A percentile compares a stretch with the other conserved stretches of the same genome.
These are phyloP conservation scores for Microcebus lehilahytsara DNA, from an alignment of 2,113 vertebrate genomes.

Conservation along the genomic window DNA sequence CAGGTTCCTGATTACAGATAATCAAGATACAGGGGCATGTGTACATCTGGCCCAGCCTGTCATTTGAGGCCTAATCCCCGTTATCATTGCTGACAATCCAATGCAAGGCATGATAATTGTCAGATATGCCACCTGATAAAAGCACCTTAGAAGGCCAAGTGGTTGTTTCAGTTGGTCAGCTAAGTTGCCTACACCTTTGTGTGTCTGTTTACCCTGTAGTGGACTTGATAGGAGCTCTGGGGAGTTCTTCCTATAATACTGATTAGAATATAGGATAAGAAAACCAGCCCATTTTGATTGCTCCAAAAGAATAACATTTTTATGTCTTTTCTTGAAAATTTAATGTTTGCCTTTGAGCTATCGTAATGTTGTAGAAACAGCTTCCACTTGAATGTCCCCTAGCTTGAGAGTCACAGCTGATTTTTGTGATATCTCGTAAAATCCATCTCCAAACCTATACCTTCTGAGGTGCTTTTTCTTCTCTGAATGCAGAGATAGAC, in stretches of 20 bases:
- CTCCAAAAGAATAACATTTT: conserved; percentile 14
- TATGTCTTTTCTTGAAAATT: conserved; percentile 60
- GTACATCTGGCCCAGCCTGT: not conserved
- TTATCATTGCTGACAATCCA: not conserved
- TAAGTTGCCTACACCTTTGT: not conserved
- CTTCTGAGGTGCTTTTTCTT: not conserved
- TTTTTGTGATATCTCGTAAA: conserved; percentile 13
- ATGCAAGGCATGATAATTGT: not conserved
- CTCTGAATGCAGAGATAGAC: not conserved
- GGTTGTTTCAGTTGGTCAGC: not conserved
- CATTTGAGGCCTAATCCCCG: conserved; percentile 2
- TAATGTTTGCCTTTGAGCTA: conserved; percentile 56
- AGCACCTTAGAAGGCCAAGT: not conserved
- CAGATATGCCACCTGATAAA: not conserved
- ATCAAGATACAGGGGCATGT: not conserved
- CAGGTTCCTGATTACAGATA: not conserved
- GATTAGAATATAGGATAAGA: not conserved
- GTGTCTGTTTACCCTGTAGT: not conserved
- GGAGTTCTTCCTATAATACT: not conserved
- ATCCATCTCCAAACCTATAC: not conserved
- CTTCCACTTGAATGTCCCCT: conserved; percentile 12
- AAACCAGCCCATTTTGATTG: not conserved
- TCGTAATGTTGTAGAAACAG: not conserved
- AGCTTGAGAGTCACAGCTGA: not conserved
- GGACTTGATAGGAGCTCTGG: not conserved